Evolutionary conservation across 1,140 invertebrate genomes (phyloP), one percentile per base, ranked within the genome.

Genomic region (Lithobius niger): DNA sequence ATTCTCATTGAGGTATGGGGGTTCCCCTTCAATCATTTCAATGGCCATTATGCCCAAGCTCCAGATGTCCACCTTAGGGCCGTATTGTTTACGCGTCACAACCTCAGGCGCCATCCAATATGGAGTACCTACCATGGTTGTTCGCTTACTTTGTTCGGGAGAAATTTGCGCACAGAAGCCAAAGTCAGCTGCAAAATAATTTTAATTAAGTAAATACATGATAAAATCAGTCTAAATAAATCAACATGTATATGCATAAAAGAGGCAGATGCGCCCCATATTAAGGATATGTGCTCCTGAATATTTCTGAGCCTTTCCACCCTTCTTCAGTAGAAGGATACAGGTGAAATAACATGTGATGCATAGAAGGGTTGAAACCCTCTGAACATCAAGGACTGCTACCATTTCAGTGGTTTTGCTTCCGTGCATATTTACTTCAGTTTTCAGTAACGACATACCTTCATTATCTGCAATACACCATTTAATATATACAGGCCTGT

Each of bases 121-220:
- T 1, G 95, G 95, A 15, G 96, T 99, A 6, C 96, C 96, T n/a
- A 99, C 97, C 93, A 99, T 97, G 0, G 97, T 99, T 50, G 94
- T 97, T 63, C 97, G 75, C 74, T 99, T 99, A 61, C 88, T 97
- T 74, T 98, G 93, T 74, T 99, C 96, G 2, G 92, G 89, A 55
- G 91, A 95, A 65, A 99, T 93, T 83, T 98, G 96, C 63, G 97
- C 97, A 75, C 97, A 99, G 74, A 99, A 99, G 60, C 96, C 97
- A 74, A 99, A 99, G 74, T 99, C 97, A 66, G 95, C 86, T 89
- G 73, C 26, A 74, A n/a, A n/a, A n/a, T n/a, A n/a, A n/a, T n/a
- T n/a, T n/a, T n/a, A n/a, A n/a, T n/a, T n/a, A 26, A 36, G 48
- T 42, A 59, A 60, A 21, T 27, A 47, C n/a, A 50, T 27, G 26